Base-by-base conservation (phyloP, 2,797 vertebrate genomes). In the Cynopterus sphinx region DNA sequence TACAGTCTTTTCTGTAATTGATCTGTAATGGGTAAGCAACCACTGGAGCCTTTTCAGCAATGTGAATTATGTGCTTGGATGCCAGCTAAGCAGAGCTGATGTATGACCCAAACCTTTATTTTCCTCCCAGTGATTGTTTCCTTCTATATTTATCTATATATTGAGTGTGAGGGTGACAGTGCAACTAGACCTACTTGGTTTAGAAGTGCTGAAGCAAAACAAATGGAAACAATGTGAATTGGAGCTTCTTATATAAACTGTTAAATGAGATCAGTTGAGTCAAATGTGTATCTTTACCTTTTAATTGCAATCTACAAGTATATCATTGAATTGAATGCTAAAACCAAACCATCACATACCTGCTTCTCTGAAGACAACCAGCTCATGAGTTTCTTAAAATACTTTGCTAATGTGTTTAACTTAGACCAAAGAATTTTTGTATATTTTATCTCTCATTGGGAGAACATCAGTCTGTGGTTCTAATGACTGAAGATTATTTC, bases 61-160 rank as follows among this genome's bases (percentile, higher is more conserved):
- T 74, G 71, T 87, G 92, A 96, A 90, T 94, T 91, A 84, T 82
- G 84, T 61, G 78, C 78, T 96, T 91, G 39, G 92, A 57, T 68
- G 65, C 89, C 81, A 90, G 28, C 63, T 86, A 88, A 96, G 68
- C 63, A 82, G 46, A 70, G 73, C 15, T 90, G 84, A 90, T 74
- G 22, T 53, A 81, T 15, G 75, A 87, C 39, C 82, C 74, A 63
- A 82, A 90, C 55, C 61, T 94, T 96, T 49, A 91, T 84, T 95
- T 95, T 65, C 61, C 33, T 87, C 41, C 71, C 12, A 46, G 49
- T 43, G 71, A 87, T 89, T 67, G 68, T 57, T 87, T 91, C 33
- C 46, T 43, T 90, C 43, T 68, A 2, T 75, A 63, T 90, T 75
- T 93, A 83, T 90, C 63, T 63, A 89, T 31, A 61, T 19, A 5